Evolutionary conservation across 1,140 invertebrate genomes (phyloP).

Genomic region (Drosophila asahinai): DNA sequence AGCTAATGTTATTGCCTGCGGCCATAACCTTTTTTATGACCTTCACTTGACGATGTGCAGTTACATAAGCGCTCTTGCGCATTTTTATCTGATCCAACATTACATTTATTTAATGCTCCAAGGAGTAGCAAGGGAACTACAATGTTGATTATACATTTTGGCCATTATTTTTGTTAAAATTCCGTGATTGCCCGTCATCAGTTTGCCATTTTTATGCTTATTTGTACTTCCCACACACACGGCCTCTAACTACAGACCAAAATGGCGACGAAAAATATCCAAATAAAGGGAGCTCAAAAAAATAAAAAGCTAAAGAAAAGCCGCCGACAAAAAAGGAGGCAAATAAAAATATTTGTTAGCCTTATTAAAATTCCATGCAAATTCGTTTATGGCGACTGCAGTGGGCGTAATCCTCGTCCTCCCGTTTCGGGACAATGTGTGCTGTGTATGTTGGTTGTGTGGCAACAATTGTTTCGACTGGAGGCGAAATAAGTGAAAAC

Average conservation of each 20-base stretch:
- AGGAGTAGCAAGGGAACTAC: conserved; percentile 1
- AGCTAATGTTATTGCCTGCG: conserved; percentile 39
- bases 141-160: not conserved
- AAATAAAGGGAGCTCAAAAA: conserved; percentile 33
- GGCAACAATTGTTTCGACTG: conserved; percentile 76
- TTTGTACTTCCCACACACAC: conserved; percentile 8
- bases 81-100: conserved; percentile 12
- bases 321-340: conserved; percentile 17
- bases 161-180: conserved; percentile 17
- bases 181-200: conserved; percentile 55
- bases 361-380: conserved; percentile 83
- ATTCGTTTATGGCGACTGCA: conserved; percentile 71
- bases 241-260: conserved; percentile 38
- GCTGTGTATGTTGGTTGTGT: conserved; percentile 47
- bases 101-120: conserved; percentile 16
- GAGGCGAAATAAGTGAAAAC: conserved; percentile 62
- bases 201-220: conserved; percentile 38
- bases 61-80: conserved; percentile 16
- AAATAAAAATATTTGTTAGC: conserved; percentile 56
- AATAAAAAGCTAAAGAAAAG: conserved; percentile 7
- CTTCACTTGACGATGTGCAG: conserved; percentile 34
- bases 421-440: conserved; percentile 32
- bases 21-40: conserved; percentile 42
- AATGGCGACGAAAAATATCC: conserved; percentile 54
- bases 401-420: conserved; percentile 28